Evolutionary conservation across 2,888 invertebrate genomes (phyloP), one percentile per base, ranked within the genome.

Genomic region (Spodoptera littoralis): DNA sequence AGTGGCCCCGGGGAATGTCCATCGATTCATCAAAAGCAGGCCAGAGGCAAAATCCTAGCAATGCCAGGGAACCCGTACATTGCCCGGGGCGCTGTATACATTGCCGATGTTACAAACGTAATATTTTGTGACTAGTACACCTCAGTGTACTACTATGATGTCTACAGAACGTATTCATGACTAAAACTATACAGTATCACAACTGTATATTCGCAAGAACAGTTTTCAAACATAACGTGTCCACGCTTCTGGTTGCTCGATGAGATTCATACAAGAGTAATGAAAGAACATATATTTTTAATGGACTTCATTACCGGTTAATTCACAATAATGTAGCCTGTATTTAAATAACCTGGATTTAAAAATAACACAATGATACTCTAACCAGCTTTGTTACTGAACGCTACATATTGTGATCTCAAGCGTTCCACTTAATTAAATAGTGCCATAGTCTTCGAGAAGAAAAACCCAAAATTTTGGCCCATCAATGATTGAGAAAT

Each of bases 21-120:
- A 87, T 88, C 86, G 86, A 88, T 88, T 87, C 83, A 86, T 87
- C 87, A 85, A 84, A 84, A 85, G 82, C 84, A 85, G 83, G 83
- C 83, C 84, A 80, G 73, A 77, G 76, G 81, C 77, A 67, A 76
- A 79, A 82, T 80, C 79, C 78, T 72, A 78, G 77, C 71, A 69
- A 78, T 77, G 70, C 74, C 56, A 71, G 56, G 58, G 73, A 71
- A 60, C 67, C 72, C 70, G 56, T 51, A 54, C 57, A 41, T 56
- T 79, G 78, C 79, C 79, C 60, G 56, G 73, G 58, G 74, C 64
- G 57, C 59, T 70, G 60, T 73, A 65, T 65, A 56, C 56, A 60
- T 48, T 60, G 53, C 55, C 46, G 62, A 67, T 68, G 64, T 74
- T 72, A 70, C 63, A 56, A 61, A 72, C 66, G 65, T 61, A 55